These are phyloP conservation scores for Podarcis muralis DNA, from an alignment of 2,113 vertebrate species.

Conservation along the genomic window DNA sequence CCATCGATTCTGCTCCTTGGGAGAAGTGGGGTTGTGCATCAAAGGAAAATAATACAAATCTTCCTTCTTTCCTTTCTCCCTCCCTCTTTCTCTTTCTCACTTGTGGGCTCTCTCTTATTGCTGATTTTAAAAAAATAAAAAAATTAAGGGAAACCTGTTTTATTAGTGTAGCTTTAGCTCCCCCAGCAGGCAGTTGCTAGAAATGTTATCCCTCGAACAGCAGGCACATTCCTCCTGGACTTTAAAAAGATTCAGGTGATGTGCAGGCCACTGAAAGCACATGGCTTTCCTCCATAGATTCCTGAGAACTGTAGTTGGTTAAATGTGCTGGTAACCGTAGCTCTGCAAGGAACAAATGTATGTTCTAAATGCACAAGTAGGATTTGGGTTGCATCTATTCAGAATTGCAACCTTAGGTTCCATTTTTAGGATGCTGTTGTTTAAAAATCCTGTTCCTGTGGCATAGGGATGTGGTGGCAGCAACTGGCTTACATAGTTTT, in stretches of 20 bases:
- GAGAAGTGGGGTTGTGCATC: background rate
- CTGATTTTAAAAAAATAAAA: background rate
- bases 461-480: background rate
- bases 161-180: slow-evolving; percentile 46
- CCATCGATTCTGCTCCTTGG: background rate
- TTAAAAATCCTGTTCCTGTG: background rate
- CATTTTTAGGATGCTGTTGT: background rate
- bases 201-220: background rate
- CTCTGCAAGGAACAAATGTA: too few species aligned
- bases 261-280: too few species aligned
- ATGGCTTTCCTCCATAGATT: too few species aligned
- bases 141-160: background rate
- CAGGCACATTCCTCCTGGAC: too few species aligned
- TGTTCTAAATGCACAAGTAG: background rate
- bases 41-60: background rate
- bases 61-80: background rate
- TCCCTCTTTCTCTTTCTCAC: too few species aligned
- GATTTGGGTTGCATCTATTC: too few species aligned
- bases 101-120: background rate
- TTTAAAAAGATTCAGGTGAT: background rate
- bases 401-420: background rate
- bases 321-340: too few species aligned
- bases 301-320: too few species aligned
- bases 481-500: too few species aligned
- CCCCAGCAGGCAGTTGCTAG: slow-evolving; percentile 41